Evolutionary conservation across 2,113 vertebrate species (phyloP).

Genomic region (Nannospalax galili): DNA sequence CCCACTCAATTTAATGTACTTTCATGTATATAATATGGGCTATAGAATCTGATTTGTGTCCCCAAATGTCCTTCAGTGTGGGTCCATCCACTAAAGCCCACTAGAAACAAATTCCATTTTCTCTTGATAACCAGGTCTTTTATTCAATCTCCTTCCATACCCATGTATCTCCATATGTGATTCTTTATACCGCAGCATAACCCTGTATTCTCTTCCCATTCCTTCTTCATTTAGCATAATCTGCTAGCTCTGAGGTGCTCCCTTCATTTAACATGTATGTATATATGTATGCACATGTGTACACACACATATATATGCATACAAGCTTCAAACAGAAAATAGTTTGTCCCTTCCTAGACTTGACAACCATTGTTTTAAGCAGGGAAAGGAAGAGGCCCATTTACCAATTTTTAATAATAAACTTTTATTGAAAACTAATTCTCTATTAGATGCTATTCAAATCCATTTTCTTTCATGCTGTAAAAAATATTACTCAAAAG

Average conservation of each 20-base stretch:
- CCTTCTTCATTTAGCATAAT: neutral
- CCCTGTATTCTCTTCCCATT: neutral
- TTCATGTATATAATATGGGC: too few relatives aligned
- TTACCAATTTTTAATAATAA: neutral
- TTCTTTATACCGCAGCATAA: neutral
- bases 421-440: neutral
- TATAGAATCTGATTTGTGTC: too few relatives aligned
- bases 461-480: neutral
- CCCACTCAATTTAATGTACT: too few relatives aligned
- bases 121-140: neutral
- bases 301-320: neutral
- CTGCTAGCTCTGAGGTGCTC: neutral
- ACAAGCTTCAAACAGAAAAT: neutral
- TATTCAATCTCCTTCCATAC: neutral
- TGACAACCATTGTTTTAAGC: neutral
- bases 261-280: neutral
- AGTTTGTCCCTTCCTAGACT: neutral
- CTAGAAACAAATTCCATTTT: neutral
- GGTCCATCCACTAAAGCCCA: neutral
- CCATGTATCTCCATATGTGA: neutral
- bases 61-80: too few relatives aligned
- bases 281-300: neutral
- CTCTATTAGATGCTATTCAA: neutral
- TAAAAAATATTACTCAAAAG: neutral
- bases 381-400: neutral